Conservation (phyloP, 1,140 invertebrate species). For the Cylas formicarius region DNA sequence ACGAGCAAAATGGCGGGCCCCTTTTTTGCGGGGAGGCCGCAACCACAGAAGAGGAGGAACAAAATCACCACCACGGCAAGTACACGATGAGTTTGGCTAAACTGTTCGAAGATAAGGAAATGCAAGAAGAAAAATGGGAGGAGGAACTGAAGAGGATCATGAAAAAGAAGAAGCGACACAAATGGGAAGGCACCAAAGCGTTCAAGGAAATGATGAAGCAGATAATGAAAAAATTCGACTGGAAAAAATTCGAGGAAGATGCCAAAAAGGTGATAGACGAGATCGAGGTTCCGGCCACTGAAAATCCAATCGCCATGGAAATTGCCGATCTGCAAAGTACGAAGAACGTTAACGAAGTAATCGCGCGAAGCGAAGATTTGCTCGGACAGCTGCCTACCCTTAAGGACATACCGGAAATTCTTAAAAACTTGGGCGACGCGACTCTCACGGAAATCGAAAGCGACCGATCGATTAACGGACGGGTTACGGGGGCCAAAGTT, state of each 20-base stretch:
- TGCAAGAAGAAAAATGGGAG: slow-evolving; percentile 52
- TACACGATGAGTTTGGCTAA: slow-evolving; percentile 56
- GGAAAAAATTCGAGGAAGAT: slow-evolving; percentile 54
- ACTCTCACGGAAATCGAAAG: slow-evolving; percentile 49
- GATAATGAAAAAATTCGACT: slow-evolving; percentile 53
- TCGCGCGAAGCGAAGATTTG: slow-evolving; percentile 42
- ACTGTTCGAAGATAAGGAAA: slow-evolving; percentile 72
- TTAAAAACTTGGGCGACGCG: slow-evolving; percentile 56
- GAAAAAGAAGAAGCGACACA: slow-evolving; percentile 38
- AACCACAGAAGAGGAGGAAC: slow-evolving; percentile 52
- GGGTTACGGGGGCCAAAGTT: slow-evolving; percentile 39
- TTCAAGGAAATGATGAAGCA: slow-evolving; percentile 54
- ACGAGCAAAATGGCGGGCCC: slow-evolving; percentile 43
- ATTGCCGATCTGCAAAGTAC: slow-evolving; percentile 50
- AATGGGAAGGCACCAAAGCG: slow-evolving; percentile 44
- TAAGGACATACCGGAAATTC: slow-evolving; percentile 55
- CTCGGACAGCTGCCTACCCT: slow-evolving; percentile 52
- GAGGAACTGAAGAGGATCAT: slow-evolving; percentile 38
- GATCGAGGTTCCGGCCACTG: slow-evolving; percentile 36
- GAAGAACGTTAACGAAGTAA: slow-evolving; percentile 50
- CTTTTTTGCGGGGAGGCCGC: slow-evolving; percentile 54
- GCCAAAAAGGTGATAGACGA: slow-evolving; percentile 45
- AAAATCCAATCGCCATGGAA: slow-evolving; percentile 43
- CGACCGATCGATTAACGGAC: slow-evolving; percentile 43
- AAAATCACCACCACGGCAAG: slow-evolving; percentile 50